A percentile compares a stretch with the other conserved stretches of the same genome.
Evolutionary conservation across 2,113 vertebrate species (phyloP).

Genomic region (Chloroceryle aenea): DNA sequence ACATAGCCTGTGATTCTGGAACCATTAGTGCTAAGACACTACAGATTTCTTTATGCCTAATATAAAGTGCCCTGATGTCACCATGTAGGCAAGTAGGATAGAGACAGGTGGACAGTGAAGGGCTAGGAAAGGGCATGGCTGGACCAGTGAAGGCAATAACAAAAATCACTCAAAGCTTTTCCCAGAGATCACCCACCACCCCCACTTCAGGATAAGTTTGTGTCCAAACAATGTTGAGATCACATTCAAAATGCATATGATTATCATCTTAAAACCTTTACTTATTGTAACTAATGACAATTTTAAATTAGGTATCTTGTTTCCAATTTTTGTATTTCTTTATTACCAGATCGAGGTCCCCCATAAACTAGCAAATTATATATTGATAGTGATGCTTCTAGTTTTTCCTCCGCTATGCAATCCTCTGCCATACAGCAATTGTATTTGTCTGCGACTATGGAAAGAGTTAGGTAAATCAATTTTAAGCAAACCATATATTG

Average conservation of each 20-base stretch:
- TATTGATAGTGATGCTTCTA: neutral
- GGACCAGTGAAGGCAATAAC: neutral
- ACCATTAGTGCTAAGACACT: neutral
- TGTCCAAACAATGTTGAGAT: neutral
- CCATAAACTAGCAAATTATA: neutral
- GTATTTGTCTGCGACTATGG: neutral
- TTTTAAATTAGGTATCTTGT: neutral
- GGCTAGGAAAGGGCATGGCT: neutral
- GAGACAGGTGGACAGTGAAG: neutral
- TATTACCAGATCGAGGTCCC: neutral
- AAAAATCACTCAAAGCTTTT: neutral
- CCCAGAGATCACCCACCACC: neutral
- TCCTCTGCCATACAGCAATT: neutral
- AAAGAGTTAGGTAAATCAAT: constrained; percentile 52
- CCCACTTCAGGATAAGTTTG: neutral
- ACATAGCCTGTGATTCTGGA: neutral
- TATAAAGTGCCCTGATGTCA: neutral
- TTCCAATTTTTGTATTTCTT: neutral
- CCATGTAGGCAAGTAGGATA: neutral
- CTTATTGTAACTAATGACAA: neutral
- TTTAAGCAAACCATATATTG: constrained; percentile 56
- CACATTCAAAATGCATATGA: neutral
- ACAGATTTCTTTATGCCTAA: neutral
- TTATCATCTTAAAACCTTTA: neutral
- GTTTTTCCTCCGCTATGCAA: neutral